phyloP scores from a whole-genome alignment of 2,888 invertebrate species.

The Euclidia mi region DNA sequence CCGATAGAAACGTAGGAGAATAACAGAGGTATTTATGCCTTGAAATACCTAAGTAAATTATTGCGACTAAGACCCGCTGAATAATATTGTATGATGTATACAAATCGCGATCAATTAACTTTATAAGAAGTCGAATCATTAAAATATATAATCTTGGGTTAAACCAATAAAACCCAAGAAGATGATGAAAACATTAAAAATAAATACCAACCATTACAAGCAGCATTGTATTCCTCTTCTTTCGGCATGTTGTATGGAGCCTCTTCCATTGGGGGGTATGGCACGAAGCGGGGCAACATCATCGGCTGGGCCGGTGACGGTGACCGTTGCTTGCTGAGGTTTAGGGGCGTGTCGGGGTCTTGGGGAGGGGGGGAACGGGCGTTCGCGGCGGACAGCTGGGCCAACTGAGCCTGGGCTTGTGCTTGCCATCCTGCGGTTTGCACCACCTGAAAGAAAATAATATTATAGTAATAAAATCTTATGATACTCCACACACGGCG shows the following conservation, averaged over 20 bases:
- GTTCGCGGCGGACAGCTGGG: slow-evolving; percentile 91
- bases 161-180: too few relatives aligned
- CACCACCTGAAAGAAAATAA: slow-evolving; percentile 67
- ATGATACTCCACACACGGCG: too few relatives aligned
- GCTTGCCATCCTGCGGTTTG: slow-evolving; percentile 92
- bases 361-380: slow-evolving; percentile 90
- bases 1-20: too few relatives aligned
- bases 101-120: too few relatives aligned
- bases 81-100: too few relatives aligned
- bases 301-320: slow-evolving; percentile 90
- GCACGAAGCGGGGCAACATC: slow-evolving; percentile 87
- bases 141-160: too few relatives aligned
- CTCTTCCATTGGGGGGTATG: slow-evolving; percentile 85
- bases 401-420: slow-evolving; percentile 89
- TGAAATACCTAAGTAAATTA: too few relatives aligned
- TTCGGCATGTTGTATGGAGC: slow-evolving; percentile 81
- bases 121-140: too few relatives aligned
- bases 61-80: too few relatives aligned
- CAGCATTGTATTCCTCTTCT: slow-evolving; percentile 81
- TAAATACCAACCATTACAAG: slow-evolving; percentile 81
- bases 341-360: slow-evolving; percentile 96
- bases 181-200: too few relatives aligned
- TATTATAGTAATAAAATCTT: too few relatives aligned
- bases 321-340: slow-evolving; percentile 96
- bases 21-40: too few relatives aligned